A percentile compares a stretch with the other conserved stretches of the same genome.
Conservation (phyloP, 1,140 invertebrate species). For the Bombus vancouverensis region DNA sequence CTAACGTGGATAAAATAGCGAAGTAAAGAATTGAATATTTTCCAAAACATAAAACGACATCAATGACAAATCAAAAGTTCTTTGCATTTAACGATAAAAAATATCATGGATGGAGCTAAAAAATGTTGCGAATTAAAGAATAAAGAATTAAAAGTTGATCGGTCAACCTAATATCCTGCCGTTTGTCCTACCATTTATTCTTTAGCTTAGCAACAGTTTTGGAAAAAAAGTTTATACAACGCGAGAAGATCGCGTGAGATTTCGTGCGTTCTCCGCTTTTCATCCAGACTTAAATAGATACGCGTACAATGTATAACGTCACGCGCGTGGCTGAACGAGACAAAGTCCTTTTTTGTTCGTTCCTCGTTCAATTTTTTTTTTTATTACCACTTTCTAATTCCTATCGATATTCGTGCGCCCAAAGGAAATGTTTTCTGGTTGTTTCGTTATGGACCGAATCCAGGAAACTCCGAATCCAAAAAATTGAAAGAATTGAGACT, state of each 20-base stretch:
- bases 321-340: background rate
- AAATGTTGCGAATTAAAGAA: background rate
- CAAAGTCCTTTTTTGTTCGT: background rate
- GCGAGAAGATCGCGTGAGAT: background rate
- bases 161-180: too few species aligned
- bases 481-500: constrained; percentile 13
- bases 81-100: background rate
- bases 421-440: background rate
- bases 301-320: background rate
- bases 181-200: too few species aligned
- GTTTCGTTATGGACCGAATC: background rate
- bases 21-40: background rate
- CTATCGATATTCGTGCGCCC: background rate
- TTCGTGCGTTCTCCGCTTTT: too few species aligned
- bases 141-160: background rate
- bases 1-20: background rate
- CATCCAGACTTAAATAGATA: background rate
- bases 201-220: background rate
- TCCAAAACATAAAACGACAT: background rate
- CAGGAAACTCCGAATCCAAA: background rate
- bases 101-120: too few species aligned
- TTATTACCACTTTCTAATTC: constrained; percentile 1
- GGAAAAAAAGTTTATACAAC: too few species aligned
- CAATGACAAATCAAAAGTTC: too few species aligned
- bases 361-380: background rate